Conservation (phyloP, 2,797 vertebrate species). For the Masticophis lateralis region DNA sequence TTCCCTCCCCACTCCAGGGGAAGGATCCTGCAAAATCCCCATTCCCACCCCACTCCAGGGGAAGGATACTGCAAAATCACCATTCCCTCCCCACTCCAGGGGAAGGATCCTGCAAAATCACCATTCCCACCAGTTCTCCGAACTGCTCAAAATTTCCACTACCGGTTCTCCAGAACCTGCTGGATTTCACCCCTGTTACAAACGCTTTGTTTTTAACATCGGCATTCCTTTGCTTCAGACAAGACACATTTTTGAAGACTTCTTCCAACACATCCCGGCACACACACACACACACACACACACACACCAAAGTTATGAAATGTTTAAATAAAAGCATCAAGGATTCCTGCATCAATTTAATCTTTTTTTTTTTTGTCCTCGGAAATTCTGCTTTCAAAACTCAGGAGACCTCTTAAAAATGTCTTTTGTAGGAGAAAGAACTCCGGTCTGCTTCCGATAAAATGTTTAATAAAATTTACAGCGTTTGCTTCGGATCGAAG, state of each 20-base stretch:
- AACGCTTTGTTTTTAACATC: neutral
- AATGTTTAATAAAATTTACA: constrained; percentile 62
- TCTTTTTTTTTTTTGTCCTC: neutral
- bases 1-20: too few relatives aligned
- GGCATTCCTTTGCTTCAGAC: neutral
- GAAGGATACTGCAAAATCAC: too few relatives aligned
- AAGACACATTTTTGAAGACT: neutral
- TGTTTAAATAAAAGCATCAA: neutral
- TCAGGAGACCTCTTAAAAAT: constrained; percentile 29
- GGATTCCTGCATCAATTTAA: neutral
- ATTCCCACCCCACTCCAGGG: too few relatives aligned
- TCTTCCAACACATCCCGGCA: too few relatives aligned
- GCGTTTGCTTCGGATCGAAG: constrained; percentile 55
- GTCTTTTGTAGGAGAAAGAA: constrained; percentile 25
- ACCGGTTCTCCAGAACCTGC: too few relatives aligned
- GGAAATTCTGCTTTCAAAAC: constrained; percentile 43
- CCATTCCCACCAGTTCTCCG: too few relatives aligned
- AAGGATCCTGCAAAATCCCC: too few relatives aligned
- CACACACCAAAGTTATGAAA: neutral
- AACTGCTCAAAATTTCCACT: too few relatives aligned
- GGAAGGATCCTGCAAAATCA: too few relatives aligned
- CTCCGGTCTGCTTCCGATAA: constrained; percentile 38
- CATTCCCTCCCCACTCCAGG: too few relatives aligned
- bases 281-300: neutral
- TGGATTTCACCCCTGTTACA: neutral